A percentile compares a stretch with the other conserved stretches of the same genome.
Evolutionary conservation across 2,113 vertebrate genomes (phyloP).

Genomic region (Stomatorhinus ivindoensis): DNA sequence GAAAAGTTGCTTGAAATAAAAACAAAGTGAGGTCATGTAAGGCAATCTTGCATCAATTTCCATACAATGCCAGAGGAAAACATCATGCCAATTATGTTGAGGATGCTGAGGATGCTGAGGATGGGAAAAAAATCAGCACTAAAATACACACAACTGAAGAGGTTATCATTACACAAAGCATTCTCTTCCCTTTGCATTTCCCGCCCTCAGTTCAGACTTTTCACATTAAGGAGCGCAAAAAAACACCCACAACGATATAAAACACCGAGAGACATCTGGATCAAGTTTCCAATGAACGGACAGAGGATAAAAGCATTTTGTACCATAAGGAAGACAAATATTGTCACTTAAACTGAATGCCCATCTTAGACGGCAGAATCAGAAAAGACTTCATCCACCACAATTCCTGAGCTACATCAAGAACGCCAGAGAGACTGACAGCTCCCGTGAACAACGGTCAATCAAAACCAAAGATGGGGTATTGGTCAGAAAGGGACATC

Average conservation of each 20-base stretch:
- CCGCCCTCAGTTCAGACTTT: background rate
- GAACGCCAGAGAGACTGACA: slow-evolving; percentile 18
- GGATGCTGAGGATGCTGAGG: background rate
- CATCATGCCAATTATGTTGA: background rate
- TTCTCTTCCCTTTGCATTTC: background rate
- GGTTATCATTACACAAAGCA: background rate
- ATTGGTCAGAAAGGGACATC: background rate
- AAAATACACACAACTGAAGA: background rate
- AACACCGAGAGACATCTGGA: background rate
- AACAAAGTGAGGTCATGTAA: background rate
- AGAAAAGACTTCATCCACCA: slow-evolving; percentile 28
- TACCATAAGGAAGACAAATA: slow-evolving; percentile 14
- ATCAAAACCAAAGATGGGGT: background rate
- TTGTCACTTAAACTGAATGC: slow-evolving; percentile 35
- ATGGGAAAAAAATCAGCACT: background rate
- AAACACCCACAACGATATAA: background rate
- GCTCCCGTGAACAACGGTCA: background rate
- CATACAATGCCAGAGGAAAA: background rate
- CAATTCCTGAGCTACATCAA: slow-evolving; percentile 48
- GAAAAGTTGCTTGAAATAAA: background rate
- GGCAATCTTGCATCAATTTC: background rate
- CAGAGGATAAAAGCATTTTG: background rate
- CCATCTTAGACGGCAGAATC: slow-evolving; percentile 29
- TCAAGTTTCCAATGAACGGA: background rate
- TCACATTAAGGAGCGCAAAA: background rate